Conservation (phyloP, 2,797 vertebrate genomes). For the Ctenosaura bakeri region DNA sequence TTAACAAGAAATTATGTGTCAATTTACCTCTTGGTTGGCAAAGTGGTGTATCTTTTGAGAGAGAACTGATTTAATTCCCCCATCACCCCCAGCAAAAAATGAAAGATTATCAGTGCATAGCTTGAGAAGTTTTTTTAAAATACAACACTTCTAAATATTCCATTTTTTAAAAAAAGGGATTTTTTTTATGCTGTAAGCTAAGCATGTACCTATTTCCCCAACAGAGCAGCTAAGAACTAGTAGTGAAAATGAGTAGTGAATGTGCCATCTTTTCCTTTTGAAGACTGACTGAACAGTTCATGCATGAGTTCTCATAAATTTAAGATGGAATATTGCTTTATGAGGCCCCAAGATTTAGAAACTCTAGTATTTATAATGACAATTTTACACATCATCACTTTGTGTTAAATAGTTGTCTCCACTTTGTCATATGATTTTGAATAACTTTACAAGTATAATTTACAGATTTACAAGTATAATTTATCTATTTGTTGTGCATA, state of each 20-base stretch:
- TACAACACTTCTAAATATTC: not conserved
- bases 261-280: not conserved
- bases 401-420: not conserved
- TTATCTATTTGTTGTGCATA: too few species aligned
- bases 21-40: not conserved
- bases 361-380: not conserved
- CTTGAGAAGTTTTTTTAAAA: not conserved
- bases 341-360: not conserved
- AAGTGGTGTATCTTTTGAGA: not conserved
- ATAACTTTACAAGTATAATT: not conserved
- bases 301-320: not conserved
- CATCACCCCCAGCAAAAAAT: not conserved
- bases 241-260: not conserved
- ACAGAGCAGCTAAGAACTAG: not conserved
- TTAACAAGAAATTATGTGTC: not conserved
- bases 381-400: not conserved
- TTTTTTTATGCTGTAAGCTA: not conserved
- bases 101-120: not conserved
- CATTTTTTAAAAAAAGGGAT: not conserved
- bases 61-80: not conserved
- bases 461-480: not conserved
- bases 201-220: not conserved
- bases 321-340: not conserved
- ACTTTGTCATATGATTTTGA: conserved; percentile 3
- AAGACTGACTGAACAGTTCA: too few species aligned